phyloP scores from a whole-genome alignment of 2,888 invertebrate species.

The Lacanobia wlatinum region DNA sequence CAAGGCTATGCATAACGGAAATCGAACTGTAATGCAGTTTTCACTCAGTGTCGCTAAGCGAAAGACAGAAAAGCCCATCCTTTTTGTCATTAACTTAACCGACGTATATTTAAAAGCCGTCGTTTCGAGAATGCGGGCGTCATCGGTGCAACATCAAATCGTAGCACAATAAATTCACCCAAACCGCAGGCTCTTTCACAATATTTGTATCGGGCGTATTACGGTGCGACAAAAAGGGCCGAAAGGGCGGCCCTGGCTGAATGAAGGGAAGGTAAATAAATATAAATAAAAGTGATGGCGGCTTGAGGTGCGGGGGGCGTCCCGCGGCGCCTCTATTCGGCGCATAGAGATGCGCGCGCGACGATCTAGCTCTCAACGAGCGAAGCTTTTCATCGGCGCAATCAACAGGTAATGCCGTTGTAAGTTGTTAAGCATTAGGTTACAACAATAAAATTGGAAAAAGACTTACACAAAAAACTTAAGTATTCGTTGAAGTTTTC shows the following conservation, averaged over 20 bases:
- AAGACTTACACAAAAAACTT: neutral
- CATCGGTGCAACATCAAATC: constrained; percentile 84
- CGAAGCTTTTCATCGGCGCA: constrained; percentile 50
- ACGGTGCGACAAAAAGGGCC: constrained; percentile 89
- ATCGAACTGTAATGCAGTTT: neutral
- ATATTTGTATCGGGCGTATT: constrained; percentile 89
- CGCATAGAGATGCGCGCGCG: constrained; percentile 62
- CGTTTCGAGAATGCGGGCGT: constrained; percentile 75
- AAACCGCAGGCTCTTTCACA: constrained; percentile 90
- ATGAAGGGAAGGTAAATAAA: constrained; percentile 91
- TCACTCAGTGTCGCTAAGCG: constrained; percentile 2
- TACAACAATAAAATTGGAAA: constrained; percentile 3
- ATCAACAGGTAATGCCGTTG: constrained; percentile 56
- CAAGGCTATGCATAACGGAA: neutral
- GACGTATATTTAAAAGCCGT: constrained; percentile 51
- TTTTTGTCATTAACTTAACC: constrained; percentile 54
- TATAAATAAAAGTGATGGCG: constrained; percentile 89
- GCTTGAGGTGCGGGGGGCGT: constrained; percentile 73
- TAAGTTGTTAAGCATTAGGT: constrained; percentile 20
- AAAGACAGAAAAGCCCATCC: constrained; percentile 29
- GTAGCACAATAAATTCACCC: constrained; percentile 89
- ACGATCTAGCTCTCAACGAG: constrained; percentile 56
- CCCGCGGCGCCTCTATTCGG: constrained; percentile 79
- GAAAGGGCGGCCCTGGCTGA: constrained; percentile 90
- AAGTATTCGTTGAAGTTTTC: neutral